A percentile compares a stretch with the other conserved stretches of the same genome.
phyloP scores from a whole-genome alignment of 2,888 invertebrate genomes.

The Scaptomyza polygonia region DNA sequence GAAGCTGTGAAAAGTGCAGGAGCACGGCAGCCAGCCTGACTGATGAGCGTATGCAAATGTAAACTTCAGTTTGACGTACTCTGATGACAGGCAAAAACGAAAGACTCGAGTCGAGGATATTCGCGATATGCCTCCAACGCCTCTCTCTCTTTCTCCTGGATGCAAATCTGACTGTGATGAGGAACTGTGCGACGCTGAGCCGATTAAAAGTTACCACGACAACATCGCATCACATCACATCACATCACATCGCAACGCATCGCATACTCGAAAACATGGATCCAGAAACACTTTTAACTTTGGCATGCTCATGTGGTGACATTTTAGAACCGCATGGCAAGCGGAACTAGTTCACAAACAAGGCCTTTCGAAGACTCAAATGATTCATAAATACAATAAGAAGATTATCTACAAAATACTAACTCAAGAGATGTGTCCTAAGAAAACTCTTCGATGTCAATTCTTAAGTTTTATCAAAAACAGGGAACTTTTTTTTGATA shows the following conservation, averaged over 20 bases:
- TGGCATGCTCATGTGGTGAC: slow-evolving; percentile 1
- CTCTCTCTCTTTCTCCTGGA: neutral
- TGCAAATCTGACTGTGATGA: slow-evolving; percentile 41
- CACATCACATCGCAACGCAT: slow-evolving; percentile 2
- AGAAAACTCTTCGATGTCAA: too few relatives aligned
- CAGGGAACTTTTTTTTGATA: too few relatives aligned
- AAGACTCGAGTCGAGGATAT: slow-evolving; percentile 30
- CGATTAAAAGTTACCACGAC: slow-evolving; percentile 81
- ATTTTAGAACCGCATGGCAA: slow-evolving; percentile 1
- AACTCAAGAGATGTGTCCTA: too few relatives aligned
- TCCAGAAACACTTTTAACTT: slow-evolving; percentile 21
- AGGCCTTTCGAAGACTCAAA: neutral
- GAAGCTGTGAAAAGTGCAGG: slow-evolving; percentile 16
- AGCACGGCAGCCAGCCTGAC: slow-evolving; percentile 50
- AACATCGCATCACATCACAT: slow-evolving; percentile 50
- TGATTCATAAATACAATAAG: too few relatives aligned
- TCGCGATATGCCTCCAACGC: slow-evolving; percentile 28
- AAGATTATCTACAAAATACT: too few relatives aligned
- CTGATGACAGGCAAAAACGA: slow-evolving; percentile 60
- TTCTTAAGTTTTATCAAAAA: too few relatives aligned
- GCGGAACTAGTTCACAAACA: slow-evolving; percentile 5
- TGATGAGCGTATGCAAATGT: slow-evolving; percentile 75
- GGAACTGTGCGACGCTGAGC: slow-evolving; percentile 64
- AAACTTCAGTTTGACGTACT: slow-evolving; percentile 59
- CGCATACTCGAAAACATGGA: slow-evolving; percentile 4